phyloP scores from a whole-genome alignment of 2,888 invertebrate species.

The Synergus umbraculus region DNA sequence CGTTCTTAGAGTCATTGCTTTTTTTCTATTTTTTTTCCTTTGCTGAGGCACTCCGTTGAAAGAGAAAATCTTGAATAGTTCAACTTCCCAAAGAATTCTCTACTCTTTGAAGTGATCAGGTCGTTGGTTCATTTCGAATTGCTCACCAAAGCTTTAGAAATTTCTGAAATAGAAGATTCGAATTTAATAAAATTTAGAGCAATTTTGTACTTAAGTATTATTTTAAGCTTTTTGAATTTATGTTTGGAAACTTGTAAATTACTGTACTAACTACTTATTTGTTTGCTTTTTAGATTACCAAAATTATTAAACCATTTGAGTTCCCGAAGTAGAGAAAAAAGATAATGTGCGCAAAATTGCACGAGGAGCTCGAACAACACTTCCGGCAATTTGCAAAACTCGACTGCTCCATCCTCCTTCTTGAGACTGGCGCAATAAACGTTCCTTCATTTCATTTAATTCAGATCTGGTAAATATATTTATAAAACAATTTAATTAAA shows the following conservation, averaged over 20 bases:
- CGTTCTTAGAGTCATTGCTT: slow-evolving; percentile 5
- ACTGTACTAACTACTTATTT: not conserved
- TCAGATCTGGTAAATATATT: slow-evolving; percentile 54
- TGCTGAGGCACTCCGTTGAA: not conserved
- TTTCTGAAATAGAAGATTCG: not conserved
- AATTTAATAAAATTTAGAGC: not conserved
- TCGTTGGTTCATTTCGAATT: slow-evolving; percentile 1
- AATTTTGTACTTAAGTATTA: not conserved
- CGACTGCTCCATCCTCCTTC: slow-evolving; percentile 70
- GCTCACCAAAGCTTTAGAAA: slow-evolving; percentile 13
- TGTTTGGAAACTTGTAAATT: not conserved
- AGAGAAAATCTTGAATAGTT: slow-evolving; percentile 19
- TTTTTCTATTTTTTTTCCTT: not conserved
- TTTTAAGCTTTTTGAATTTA: not conserved
- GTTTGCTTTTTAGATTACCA: not conserved
- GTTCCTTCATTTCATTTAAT: slow-evolving; percentile 67
- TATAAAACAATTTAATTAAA: not conserved
- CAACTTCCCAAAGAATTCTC: slow-evolving; percentile 16
- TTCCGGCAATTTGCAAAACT: slow-evolving; percentile 72
- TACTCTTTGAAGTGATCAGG: not conserved
- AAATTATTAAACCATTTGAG: slow-evolving; percentile 17
- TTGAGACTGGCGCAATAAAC: slow-evolving; percentile 64
- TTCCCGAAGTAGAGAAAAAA: slow-evolving; percentile 56
- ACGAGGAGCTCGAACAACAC: slow-evolving; percentile 69
- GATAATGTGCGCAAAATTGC: slow-evolving; percentile 70